Conservation (phyloP, 2,797 vertebrate species). For the Pseudochromis fuscus region DNA sequence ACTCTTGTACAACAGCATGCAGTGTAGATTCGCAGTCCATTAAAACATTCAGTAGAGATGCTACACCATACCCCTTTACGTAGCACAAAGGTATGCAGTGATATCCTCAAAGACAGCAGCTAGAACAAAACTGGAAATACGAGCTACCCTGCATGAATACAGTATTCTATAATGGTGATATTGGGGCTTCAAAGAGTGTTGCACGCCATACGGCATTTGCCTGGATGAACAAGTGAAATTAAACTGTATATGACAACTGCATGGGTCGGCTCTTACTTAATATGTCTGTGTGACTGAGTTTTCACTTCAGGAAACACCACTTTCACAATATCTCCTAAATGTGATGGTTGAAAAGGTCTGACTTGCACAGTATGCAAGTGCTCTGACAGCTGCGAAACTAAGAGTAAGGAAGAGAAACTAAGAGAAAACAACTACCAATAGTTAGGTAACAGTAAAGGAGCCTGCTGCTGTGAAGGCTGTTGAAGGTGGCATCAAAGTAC, state of each 20-base stretch:
- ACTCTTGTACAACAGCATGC: not conserved
- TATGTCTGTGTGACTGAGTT: not conserved
- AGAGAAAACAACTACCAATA: not conserved
- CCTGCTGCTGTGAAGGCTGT: not conserved
- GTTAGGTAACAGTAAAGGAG: not conserved
- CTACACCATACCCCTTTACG: not conserved
- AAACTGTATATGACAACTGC: not conserved
- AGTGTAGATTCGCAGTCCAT: not conserved
- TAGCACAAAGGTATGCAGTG: not conserved
- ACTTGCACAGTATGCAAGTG: not conserved
- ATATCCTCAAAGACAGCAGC: not conserved
- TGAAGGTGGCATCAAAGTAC: not conserved
- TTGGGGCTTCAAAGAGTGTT: not conserved
- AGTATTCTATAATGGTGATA: not conserved
- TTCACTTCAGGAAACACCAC: constrained; percentile 8
- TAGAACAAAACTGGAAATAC: not conserved
- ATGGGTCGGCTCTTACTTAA: not conserved
- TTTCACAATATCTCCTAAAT: constrained; percentile 14
- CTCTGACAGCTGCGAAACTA: constrained; percentile 15
- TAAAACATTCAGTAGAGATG: not conserved
- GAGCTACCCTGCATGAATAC: not conserved
- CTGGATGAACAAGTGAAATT: not conserved
- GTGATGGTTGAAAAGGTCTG: not conserved
- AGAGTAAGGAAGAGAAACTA: constrained; percentile 51
- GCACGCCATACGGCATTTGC: not conserved